phyloP scores from a whole-genome alignment of 2,797 vertebrate genomes.

The Melopsittacus undulatus region DNA sequence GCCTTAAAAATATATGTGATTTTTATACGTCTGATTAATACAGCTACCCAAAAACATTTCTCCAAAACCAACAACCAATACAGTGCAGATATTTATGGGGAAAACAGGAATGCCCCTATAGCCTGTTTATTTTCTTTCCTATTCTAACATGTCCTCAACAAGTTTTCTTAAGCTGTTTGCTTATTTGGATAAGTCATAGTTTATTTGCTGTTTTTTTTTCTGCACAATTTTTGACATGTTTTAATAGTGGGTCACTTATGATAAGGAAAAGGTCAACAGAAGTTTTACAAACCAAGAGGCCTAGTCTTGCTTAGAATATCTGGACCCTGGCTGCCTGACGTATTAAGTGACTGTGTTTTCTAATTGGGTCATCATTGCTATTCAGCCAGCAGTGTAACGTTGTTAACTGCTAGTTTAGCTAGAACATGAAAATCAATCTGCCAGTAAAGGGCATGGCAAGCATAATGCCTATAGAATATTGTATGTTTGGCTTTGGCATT shows the following conservation, averaged over 20 bases:
- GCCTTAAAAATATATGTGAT: not conserved
- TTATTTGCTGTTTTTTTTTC: slow-evolving; percentile 54
- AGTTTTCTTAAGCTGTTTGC: slow-evolving; percentile 41
- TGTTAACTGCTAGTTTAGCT: slow-evolving; percentile 71
- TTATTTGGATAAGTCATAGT: slow-evolving; percentile 57
- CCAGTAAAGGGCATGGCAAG: slow-evolving; percentile 72
- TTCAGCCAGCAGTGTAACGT: slow-evolving; percentile 30
- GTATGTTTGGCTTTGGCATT: slow-evolving; percentile 60
- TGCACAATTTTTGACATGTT: slow-evolving; percentile 32
- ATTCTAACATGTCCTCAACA: not conserved
- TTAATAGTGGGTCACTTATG: slow-evolving; percentile 58
- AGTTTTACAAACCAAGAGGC: slow-evolving; percentile 58
- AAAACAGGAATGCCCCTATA: not conserved
- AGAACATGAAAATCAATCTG: slow-evolving; percentile 79
- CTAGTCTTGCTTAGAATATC: slow-evolving; percentile 24
- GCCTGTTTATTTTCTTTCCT: not conserved
- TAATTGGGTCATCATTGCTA: slow-evolving; percentile 76
- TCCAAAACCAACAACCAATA: not conserved
- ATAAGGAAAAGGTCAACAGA: slow-evolving; percentile 66
- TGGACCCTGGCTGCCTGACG: slow-evolving; percentile 63
- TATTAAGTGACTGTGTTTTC: slow-evolving; percentile 73
- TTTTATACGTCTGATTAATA: not conserved
- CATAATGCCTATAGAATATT: slow-evolving; percentile 49
- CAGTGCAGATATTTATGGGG: not conserved
- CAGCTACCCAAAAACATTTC: not conserved